Conservation (phyloP, 1,140 invertebrate genomes). For the Drosophila malerkotliana region DNA sequence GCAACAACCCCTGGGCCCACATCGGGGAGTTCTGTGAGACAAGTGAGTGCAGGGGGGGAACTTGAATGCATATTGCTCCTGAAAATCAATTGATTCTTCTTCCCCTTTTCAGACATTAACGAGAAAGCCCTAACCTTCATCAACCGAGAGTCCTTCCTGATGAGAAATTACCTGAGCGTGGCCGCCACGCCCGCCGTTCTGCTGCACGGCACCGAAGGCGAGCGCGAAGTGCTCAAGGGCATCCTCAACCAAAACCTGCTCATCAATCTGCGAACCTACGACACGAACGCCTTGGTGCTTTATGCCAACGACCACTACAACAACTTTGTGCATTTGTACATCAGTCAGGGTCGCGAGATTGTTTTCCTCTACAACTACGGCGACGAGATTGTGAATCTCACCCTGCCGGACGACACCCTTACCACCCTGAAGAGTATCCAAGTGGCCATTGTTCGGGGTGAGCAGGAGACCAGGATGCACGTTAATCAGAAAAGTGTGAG, state of each 20-base stretch:
- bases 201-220: conserved; percentile 86
- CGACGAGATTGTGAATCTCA: conserved; percentile 91
- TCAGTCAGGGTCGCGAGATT: conserved; percentile 89
- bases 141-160: conserved; percentile 90
- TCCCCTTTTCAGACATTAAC: conserved; percentile 90
- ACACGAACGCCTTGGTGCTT: conserved; percentile 91
- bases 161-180: conserved; percentile 89
- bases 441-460: conserved; percentile 90
- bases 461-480: conserved; percentile 90
- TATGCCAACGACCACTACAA: conserved; percentile 97
- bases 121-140: conserved; percentile 95
- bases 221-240: conserved; percentile 88
- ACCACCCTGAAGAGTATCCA: conserved; percentile 93
- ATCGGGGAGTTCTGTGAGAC: conserved; percentile 94
- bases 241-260: conserved; percentile 92
- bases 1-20: conserved; percentile 95
- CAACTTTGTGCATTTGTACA: conserved; percentile 96
- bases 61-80: background rate
- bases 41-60: conserved; percentile 86
- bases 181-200: conserved; percentile 59
- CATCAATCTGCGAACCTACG: conserved; percentile 94
- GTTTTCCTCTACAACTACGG: conserved; percentile 93
- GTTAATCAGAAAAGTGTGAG: conserved; percentile 92
- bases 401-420: conserved; percentile 88
- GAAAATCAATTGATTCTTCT: background rate